Percentiles rank a stretch among this genome's conserved stretches.
These are phyloP conservation scores for Epizoanthus rinbou DNA, from an alignment of 92 coral and sea anemone species.

Conservation along the genomic window DNA sequence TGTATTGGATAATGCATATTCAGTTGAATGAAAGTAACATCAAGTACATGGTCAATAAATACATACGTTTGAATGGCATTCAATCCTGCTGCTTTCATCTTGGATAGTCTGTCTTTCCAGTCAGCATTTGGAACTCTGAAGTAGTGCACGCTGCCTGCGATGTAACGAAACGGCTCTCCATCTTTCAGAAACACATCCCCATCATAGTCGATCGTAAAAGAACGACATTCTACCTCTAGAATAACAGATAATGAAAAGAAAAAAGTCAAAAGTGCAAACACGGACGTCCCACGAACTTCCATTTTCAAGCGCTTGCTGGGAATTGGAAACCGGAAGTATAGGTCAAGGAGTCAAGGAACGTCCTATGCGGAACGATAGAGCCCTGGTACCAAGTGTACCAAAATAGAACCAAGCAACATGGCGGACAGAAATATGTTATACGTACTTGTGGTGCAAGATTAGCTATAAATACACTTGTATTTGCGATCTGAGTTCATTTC, in stretches of 20 bases:
- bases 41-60: background rate
- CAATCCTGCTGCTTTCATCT: conserved; percentile 80
- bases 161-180: conserved; percentile 88
- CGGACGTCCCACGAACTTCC: background rate
- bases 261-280: conserved; percentile 10
- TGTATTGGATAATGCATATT: background rate
- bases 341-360: background rate
- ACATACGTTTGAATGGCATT: conserved; percentile 86
- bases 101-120: conserved; percentile 82
- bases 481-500: background rate
- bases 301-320: background rate
- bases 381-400: conserved; percentile 4
- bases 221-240: conserved; percentile 41
- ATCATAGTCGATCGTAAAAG: conserved; percentile 82
- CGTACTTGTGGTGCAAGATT: conserved; percentile 12
- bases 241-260: conserved; percentile 24
- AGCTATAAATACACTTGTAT: background rate
- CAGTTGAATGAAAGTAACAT: background rate
- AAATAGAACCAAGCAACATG: conserved; percentile 28
- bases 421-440: conserved; percentile 4
- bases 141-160: conserved; percentile 87
- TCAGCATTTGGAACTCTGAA: conserved; percentile 72
- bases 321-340: conserved; percentile 20
- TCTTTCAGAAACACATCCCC: conserved; percentile 80
- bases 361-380: background rate